Percentiles rank a stretch among this genome's conserved stretches.
These are phyloP conservation scores for Formica aserva DNA, from an alignment of 2,888 invertebrate genomes.

Conservation along the genomic window DNA sequence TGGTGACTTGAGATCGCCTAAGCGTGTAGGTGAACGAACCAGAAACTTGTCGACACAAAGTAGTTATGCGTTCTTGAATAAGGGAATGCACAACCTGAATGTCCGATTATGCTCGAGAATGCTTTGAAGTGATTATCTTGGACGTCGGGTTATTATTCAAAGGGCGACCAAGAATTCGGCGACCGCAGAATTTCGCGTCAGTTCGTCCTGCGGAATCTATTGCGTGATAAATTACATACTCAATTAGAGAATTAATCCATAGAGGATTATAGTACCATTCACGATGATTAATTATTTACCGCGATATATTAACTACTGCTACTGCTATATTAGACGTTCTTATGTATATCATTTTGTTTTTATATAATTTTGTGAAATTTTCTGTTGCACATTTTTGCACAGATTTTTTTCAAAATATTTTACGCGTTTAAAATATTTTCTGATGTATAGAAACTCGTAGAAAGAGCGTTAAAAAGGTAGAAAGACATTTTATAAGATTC, in stretches of 20 bases:
- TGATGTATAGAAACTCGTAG: background rate
- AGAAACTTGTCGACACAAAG: constrained; percentile 18
- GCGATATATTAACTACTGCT: background rate
- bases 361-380: background rate
- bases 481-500: background rate
- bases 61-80: constrained; percentile 52
- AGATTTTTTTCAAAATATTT: too few relatives aligned
- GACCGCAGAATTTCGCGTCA: constrained; percentile 20
- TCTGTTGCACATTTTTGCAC: background rate
- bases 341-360: background rate
- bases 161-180: constrained; percentile 28
- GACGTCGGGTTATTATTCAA: constrained; percentile 51
- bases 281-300: background rate
- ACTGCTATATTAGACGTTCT: background rate
- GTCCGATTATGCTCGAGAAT: constrained; percentile 34
- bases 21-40: constrained; percentile 24
- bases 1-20: constrained; percentile 15
- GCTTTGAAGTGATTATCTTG: constrained; percentile 50
- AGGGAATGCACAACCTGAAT: constrained; percentile 38
- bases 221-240: background rate
- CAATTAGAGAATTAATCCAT: constrained; percentile 2
- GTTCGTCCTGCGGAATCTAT: constrained; percentile 14
- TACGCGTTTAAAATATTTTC: too few relatives aligned
- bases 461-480: background rate
- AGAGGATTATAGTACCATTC: background rate